Evolutionary conservation across 2,113 vertebrate species (phyloP).

Genomic region (Rhea americana): DNA sequence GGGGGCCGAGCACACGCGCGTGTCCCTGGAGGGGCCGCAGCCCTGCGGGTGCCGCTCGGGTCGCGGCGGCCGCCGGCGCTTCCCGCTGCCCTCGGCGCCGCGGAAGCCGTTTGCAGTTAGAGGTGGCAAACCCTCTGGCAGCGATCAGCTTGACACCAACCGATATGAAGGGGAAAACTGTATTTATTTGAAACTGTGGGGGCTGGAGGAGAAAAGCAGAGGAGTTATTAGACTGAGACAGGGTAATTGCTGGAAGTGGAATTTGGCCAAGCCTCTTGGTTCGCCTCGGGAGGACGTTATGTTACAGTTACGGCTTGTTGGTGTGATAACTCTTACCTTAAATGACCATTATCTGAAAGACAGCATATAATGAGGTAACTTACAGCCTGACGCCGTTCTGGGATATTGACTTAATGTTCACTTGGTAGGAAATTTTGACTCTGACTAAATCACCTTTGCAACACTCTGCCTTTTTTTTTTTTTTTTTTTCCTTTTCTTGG

Average conservation of each 20-base stretch:
- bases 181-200: constrained; percentile 22
- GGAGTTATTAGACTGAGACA: constrained; percentile 43
- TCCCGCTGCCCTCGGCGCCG: background rate
- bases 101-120: background rate
- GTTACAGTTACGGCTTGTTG: constrained; percentile 49
- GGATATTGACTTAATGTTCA: background rate
- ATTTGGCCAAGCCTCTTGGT: constrained; percentile 28
- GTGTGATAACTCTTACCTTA: constrained; percentile 28
- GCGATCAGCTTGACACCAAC: background rate
- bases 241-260: constrained; percentile 58
- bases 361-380: background rate
- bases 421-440: constrained; percentile 4
- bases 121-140: constrained; percentile 47
- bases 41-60: background rate
- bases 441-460: background rate
- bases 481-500: background rate
- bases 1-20: rapidly evolving
- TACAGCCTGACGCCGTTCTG: constrained; percentile 19
- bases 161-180: constrained; percentile 26
- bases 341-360: constrained; percentile 46
- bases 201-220: constrained; percentile 38
- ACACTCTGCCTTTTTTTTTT: background rate
- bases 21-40: background rate
- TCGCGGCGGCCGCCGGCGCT: background rate
- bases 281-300: constrained; percentile 52